These are phyloP conservation scores for Chorisops tibialis DNA, from an alignment of 2,888 invertebrate genomes.

Conservation along the genomic window DNA sequence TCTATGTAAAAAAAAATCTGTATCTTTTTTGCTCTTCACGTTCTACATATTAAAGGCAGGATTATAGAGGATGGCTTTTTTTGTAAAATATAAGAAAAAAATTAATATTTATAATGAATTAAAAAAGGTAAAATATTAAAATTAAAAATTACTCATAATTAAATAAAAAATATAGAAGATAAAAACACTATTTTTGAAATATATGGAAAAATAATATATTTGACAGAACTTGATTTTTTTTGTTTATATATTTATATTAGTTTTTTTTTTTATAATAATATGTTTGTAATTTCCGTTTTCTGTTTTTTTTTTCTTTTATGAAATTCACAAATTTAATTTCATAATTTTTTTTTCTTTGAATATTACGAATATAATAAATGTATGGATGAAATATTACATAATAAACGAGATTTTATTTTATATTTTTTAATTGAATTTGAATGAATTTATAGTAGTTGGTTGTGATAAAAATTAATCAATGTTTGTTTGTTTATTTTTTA, in stretches of 20 bases:
- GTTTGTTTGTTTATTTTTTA: too few relatives aligned
- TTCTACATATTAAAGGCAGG: not conserved
- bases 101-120: not conserved
- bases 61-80: not conserved
- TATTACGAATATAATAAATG: too few relatives aligned
- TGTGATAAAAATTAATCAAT: too few relatives aligned
- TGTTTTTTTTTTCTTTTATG: constrained; percentile 30
- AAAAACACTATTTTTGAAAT: constrained; percentile 29
- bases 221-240: constrained; percentile 31
- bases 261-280: constrained; percentile 35
- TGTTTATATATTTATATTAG: constrained; percentile 30
- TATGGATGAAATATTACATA: too few relatives aligned
- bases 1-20: not conserved
- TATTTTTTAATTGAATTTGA: too few relatives aligned
- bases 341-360: not conserved
- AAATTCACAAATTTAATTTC: not conserved
- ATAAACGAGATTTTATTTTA: too few relatives aligned
- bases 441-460: too few relatives aligned
- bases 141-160: not conserved
- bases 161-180: not conserved
- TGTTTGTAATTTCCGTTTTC: constrained; percentile 33
- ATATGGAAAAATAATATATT: constrained; percentile 35
- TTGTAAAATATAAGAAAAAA: constrained; percentile 2
- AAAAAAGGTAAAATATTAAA: not conserved
- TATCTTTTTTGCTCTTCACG: not conserved